Percentiles rank a stretch among this genome's conserved stretches.
These are phyloP conservation scores for Drosophila busckii DNA, from an alignment of 1,140 invertebrate genomes.

Conservation along the genomic window DNA sequence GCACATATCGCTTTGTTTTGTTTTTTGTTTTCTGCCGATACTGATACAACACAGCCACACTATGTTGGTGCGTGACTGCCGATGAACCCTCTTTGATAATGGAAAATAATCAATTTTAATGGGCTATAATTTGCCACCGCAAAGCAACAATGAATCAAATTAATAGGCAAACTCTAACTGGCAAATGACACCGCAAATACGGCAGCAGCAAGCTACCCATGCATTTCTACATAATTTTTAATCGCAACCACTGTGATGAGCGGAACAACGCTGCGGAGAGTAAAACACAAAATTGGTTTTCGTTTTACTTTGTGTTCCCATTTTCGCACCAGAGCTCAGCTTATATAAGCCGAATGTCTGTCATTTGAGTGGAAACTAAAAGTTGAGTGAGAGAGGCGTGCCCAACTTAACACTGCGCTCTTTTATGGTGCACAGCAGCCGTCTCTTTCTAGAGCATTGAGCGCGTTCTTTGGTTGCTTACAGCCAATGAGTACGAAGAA, in stretches of 20 bases:
- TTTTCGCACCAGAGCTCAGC: slow-evolving; percentile 25
- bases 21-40: too few relatives aligned
- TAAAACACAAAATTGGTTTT: slow-evolving; percentile 9
- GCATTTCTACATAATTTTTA: slow-evolving; percentile 38
- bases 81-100: slow-evolving; percentile 40
- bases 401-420: slow-evolving; percentile 16
- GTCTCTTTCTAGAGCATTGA: slow-evolving; percentile 17
- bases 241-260: background rate
- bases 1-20: too few relatives aligned
- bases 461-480: background rate
- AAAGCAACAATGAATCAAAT: slow-evolving; percentile 59
- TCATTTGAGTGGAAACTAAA: slow-evolving; percentile 36
- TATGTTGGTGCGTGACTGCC: background rate
- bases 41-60: background rate
- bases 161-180: slow-evolving; percentile 46
- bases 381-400: slow-evolving; percentile 44
- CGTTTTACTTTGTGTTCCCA: slow-evolving; percentile 1
- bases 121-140: slow-evolving; percentile 57
- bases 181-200: slow-evolving; percentile 23
- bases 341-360: slow-evolving; percentile 53
- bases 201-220: slow-evolving; percentile 31
- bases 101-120: slow-evolving; percentile 70
- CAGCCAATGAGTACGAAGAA: slow-evolving; percentile 11
- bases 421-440: background rate
- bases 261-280: background rate